Percentiles rank a stretch among this genome's conserved stretches.
phyloP scores from a whole-genome alignment of 2,797 vertebrate genomes.

The Heliangelus exortis region DNA sequence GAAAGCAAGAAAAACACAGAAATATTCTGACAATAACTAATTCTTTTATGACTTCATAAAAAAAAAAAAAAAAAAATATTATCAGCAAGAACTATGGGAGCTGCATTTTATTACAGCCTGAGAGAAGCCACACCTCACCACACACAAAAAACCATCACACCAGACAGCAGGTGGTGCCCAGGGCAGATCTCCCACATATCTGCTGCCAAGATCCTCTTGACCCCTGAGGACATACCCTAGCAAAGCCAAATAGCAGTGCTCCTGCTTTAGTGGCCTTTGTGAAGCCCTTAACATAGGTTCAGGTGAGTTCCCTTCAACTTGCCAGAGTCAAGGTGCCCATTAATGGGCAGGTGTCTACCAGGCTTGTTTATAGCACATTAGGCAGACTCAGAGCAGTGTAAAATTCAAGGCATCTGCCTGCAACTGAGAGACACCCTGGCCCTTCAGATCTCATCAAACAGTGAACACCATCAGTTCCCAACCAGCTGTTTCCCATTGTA shows the following conservation, averaged over 20 bases:
- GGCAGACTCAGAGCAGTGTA: neutral
- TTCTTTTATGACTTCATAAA: neutral
- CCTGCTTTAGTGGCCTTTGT: neutral
- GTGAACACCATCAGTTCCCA: neutral
- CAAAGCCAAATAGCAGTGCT: neutral
- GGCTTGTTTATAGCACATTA: neutral
- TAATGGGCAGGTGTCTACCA: neutral
- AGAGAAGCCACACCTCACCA: neutral
- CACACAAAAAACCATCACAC: neutral
- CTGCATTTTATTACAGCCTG: neutral
- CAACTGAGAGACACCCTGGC: neutral
- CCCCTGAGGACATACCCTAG: neutral
- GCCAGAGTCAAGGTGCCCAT: neutral
- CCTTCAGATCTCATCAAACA: neutral
- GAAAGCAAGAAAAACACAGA: neutral
- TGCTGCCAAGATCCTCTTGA: neutral
- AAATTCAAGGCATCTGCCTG: neutral
- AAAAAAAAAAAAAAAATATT: neutral
- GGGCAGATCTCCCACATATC: neutral
- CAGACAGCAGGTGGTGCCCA: neutral
- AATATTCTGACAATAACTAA: neutral
- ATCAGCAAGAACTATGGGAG: neutral
- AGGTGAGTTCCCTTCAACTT: neutral
- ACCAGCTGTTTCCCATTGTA: neutral
- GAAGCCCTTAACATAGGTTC: neutral